A percentile compares a stretch with the other conserved stretches of the same genome.
These are phyloP conservation scores for Ophion ventricosus DNA, from an alignment of 2,888 invertebrate genomes.

Conservation along the genomic window DNA sequence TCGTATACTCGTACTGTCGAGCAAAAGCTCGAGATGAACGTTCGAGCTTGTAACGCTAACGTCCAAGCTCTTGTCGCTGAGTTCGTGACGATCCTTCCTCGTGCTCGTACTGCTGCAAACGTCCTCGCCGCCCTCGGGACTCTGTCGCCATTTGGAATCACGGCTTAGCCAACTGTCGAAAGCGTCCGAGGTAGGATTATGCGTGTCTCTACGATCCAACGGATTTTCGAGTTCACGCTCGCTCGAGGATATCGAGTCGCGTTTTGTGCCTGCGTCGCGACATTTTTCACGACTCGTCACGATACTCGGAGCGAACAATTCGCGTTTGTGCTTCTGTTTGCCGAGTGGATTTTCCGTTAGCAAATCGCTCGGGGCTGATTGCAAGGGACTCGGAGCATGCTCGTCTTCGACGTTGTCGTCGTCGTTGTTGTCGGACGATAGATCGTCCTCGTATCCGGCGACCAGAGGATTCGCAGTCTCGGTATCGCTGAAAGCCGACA, in stretches of 20 bases:
- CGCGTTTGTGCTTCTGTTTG: constrained; percentile 80
- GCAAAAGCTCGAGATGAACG: constrained; percentile 84
- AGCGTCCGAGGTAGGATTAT: constrained; percentile 75
- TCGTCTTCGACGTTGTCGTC: constrained; percentile 65
- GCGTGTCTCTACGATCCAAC: constrained; percentile 72
- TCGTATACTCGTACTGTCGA: constrained; percentile 80
- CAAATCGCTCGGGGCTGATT: constrained; percentile 72
- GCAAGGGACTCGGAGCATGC: constrained; percentile 72
- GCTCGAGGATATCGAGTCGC: constrained; percentile 80
- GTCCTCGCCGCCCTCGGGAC: constrained; percentile 89
- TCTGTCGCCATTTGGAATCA: constrained; percentile 89
- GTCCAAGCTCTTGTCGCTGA: constrained; percentile 80
- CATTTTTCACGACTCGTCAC: constrained; percentile 63
- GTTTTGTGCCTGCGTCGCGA: constrained; percentile 70
- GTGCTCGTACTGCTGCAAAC: constrained; percentile 84
- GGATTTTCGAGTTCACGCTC: constrained; percentile 76
- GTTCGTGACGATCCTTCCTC: constrained; percentile 83
- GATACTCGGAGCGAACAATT: constrained; percentile 70
- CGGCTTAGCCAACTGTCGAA: constrained; percentile 87
- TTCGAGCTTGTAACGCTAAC: constrained; percentile 85
- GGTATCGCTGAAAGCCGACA: constrained; percentile 85
- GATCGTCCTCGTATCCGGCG: constrained; percentile 93
- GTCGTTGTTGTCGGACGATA: too few species aligned
- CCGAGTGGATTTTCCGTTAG: constrained; percentile 79
- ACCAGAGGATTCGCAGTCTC: constrained; percentile 91